Evolutionary conservation across 1,140 invertebrate species (phyloP).

Genomic region (Halesus radiatus): DNA sequence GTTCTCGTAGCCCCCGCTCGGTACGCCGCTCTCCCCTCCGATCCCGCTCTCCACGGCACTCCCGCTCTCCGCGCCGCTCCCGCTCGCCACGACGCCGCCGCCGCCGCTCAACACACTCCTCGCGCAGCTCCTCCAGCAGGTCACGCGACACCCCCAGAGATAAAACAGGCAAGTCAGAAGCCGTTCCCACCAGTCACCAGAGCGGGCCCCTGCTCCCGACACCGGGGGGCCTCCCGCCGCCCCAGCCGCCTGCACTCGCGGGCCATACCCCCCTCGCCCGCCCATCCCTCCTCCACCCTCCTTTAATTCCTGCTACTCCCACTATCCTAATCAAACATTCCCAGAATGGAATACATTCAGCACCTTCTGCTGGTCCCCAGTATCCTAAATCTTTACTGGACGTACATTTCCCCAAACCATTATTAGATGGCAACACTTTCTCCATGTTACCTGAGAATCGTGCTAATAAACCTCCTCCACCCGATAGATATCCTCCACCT

Average conservation of each 20-base stretch:
- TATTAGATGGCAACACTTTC: conserved; percentile 28
- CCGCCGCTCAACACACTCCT: conserved; percentile 60
- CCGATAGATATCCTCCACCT: too few species aligned
- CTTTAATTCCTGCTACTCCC: background rate
- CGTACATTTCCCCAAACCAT: conserved; percentile 46
- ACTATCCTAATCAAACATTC: conserved; percentile 10
- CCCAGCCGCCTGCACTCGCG: conserved; percentile 61
- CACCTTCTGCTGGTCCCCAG: background rate
- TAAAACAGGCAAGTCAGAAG: conserved; percentile 69
- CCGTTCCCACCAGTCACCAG: conserved; percentile 61
- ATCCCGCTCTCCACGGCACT: conserved; percentile 61
- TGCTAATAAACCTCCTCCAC: too few species aligned
- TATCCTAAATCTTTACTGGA: conserved; percentile 51
- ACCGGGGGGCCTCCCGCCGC: conserved; percentile 58
- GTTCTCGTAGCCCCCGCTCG: conserved; percentile 60
- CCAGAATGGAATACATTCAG: conserved; percentile 5
- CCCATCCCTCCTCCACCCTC: background rate
- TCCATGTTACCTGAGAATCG: background rate
- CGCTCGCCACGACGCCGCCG: conserved; percentile 53
- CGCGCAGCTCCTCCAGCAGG: conserved; percentile 61
- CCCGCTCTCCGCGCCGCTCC: conserved; percentile 61
- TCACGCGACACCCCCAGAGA: conserved; percentile 60
- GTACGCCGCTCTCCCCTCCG: conserved; percentile 54
- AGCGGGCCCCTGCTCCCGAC: conserved; percentile 61
- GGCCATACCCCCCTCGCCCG: background rate